These are phyloP conservation scores for Clostera curtula DNA, from an alignment of 2,888 invertebrate genomes.

Conservation along the genomic window DNA sequence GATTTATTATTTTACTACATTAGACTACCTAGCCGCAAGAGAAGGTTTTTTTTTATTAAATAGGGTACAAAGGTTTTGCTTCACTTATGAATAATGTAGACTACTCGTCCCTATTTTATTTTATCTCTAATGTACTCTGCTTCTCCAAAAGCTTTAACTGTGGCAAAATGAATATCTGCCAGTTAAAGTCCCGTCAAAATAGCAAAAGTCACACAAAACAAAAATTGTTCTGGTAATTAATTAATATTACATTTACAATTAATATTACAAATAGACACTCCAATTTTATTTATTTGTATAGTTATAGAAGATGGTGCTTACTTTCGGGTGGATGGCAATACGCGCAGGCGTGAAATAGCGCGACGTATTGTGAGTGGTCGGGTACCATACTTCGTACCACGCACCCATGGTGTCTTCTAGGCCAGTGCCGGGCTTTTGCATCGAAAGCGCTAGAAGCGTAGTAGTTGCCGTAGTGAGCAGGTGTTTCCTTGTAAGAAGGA, in stretches of 20 bases:
- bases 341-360: background rate
- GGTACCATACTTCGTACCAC: constrained; percentile 1
- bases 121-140: too few species aligned
- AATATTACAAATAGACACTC: background rate
- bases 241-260: background rate
- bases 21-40: too few species aligned
- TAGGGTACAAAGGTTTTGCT: too few species aligned
- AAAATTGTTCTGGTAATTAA: too few species aligned
- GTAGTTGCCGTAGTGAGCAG: background rate
- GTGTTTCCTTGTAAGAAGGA: background rate
- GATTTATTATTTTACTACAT: too few species aligned
- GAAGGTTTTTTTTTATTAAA: too few species aligned
- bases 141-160: too few species aligned
- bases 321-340: background rate
- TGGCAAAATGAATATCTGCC: too few species aligned
- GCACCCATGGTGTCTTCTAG: background rate
- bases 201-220: too few species aligned
- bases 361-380: background rate
- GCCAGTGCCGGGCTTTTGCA: background rate
- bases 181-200: too few species aligned
- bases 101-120: too few species aligned
- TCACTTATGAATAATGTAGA: too few species aligned
- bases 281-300: background rate
- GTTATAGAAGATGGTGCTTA: background rate
- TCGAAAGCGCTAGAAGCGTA: background rate